Conservation (phyloP, 2,888 invertebrate genomes). For the Thecophora atra region DNA sequence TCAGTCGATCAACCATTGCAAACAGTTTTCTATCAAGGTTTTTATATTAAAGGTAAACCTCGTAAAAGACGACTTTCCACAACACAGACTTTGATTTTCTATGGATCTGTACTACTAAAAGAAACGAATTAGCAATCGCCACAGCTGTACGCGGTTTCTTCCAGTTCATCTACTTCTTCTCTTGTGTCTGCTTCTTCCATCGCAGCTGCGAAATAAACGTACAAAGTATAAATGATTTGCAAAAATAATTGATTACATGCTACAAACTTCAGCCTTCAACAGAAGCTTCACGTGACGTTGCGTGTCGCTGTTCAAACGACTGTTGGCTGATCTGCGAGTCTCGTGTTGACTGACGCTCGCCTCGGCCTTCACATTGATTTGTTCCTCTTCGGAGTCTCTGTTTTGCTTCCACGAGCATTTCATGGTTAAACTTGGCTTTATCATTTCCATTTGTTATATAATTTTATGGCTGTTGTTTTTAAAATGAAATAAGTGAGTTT, state of each 20-base stretch:
- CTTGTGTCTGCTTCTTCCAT: background rate
- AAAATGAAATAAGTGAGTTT: too few species aligned
- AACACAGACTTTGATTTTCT: background rate
- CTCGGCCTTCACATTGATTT: slow-evolving; percentile 20
- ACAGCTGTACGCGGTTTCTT: slow-evolving; percentile 3
- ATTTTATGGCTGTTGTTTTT: too few species aligned
- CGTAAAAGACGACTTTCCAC: background rate
- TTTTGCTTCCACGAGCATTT: background rate
- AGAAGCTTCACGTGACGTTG: slow-evolving; percentile 29
- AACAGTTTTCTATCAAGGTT: background rate
- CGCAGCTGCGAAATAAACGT: background rate
- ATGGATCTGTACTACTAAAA: too few species aligned
- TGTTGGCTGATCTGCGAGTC: background rate
- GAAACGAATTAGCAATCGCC: background rate
- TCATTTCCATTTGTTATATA: too few species aligned
- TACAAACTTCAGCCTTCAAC: slow-evolving; percentile 7
- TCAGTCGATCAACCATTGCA: background rate
- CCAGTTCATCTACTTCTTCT: background rate
- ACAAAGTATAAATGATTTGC: background rate
- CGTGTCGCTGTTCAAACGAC: slow-evolving; percentile 17
- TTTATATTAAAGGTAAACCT: background rate
- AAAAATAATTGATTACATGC: slow-evolving; percentile 25
- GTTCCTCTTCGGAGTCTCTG: background rate
- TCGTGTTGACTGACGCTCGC: background rate
- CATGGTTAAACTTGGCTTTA: background rate